phyloP scores from a whole-genome alignment of 1,140 invertebrate species.

The Camponotus floridanus region DNA sequence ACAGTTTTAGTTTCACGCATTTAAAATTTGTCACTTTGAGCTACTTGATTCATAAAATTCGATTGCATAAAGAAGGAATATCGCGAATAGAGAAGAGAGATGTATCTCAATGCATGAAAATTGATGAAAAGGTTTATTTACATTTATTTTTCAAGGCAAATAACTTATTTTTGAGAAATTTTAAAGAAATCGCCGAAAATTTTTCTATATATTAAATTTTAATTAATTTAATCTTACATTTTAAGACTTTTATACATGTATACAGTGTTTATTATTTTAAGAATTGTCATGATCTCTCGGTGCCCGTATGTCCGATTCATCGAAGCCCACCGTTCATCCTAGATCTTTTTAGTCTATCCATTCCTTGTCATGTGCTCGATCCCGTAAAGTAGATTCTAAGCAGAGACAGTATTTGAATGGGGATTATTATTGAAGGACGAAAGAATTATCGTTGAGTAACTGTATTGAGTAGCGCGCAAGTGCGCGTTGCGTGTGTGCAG shows the following conservation, averaged over 20 bases:
- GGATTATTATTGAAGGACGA: slow-evolving; percentile 79
- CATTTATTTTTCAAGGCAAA: background rate
- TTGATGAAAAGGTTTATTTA: background rate
- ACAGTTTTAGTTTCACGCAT: background rate
- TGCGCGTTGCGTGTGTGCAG: slow-evolving; percentile 81
- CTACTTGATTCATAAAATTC: background rate
- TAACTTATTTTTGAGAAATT: background rate
- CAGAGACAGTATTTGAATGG: slow-evolving; percentile 84
- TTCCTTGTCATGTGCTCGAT: slow-evolving; percentile 65
- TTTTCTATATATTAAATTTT: background rate
- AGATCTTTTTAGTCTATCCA: slow-evolving; percentile 63
- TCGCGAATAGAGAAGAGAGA: background rate
- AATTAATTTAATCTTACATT: background rate
- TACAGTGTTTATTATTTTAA: background rate
- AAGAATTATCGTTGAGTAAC: slow-evolving; percentile 83
- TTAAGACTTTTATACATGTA: background rate
- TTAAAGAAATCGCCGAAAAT: background rate
- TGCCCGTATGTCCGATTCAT: slow-evolving; percentile 28
- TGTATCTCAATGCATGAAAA: background rate
- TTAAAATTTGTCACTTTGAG: background rate
- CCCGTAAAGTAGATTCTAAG: slow-evolving; percentile 81
- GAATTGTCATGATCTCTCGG: slow-evolving; percentile 43
- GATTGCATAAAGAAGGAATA: background rate
- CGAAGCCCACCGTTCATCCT: slow-evolving; percentile 43
- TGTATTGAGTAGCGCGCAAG: slow-evolving; percentile 76